Evolutionary conservation across 1,140 invertebrate species (phyloP).

Genomic region (Chironomus striatipennis): DNA sequence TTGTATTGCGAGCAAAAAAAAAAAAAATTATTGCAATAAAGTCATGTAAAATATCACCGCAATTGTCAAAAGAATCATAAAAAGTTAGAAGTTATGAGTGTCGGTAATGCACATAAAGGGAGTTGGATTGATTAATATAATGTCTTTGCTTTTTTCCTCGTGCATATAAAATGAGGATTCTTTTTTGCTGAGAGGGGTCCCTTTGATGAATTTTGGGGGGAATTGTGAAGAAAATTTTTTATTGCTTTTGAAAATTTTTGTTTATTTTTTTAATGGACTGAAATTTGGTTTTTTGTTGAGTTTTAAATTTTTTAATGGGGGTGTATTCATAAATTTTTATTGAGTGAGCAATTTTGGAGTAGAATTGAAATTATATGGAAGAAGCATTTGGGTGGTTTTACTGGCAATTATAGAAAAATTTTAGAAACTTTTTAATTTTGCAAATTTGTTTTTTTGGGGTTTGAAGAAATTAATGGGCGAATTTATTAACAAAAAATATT

Average conservation of each 20-base stretch:
- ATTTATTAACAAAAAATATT: too few relatives aligned
- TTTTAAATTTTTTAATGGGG: background rate
- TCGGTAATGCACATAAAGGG: conserved; percentile 1
- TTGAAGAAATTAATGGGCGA: too few relatives aligned
- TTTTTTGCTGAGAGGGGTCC: too few relatives aligned
- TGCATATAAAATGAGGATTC: background rate
- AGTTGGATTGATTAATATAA: background rate
- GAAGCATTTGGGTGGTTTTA: too few relatives aligned
- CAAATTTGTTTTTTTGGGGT: too few relatives aligned
- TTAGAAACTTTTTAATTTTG: too few relatives aligned
- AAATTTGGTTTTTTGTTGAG: background rate
- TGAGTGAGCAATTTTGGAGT: too few relatives aligned
- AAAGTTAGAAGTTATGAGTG: background rate
- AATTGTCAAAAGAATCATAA: conserved; percentile 12
- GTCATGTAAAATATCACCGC: conserved; percentile 9
- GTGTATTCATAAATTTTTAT: background rate
- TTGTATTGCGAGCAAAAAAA: background rate
- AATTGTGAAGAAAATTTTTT: background rate
- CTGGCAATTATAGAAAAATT: too few relatives aligned
- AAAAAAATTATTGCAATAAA: background rate
- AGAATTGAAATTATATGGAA: too few relatives aligned
- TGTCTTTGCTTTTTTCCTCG: background rate
- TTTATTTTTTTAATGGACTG: background rate
- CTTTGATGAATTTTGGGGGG: background rate
- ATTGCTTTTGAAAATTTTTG: background rate